Evolutionary conservation across 2,888 invertebrate genomes (phyloP).

Genomic region (Actias luna): DNA sequence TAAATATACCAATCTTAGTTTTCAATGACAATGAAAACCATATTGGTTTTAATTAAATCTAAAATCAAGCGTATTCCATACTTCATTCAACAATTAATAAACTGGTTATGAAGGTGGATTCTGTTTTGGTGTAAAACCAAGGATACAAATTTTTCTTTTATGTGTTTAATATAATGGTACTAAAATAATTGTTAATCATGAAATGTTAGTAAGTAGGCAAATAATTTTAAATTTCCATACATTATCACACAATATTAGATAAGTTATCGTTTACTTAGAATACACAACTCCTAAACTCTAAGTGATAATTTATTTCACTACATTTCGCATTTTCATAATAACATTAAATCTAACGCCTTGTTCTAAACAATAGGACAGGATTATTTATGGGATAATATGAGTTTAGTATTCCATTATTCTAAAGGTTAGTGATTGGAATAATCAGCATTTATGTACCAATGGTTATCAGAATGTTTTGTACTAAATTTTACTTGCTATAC

Average conservation of each 20-base stretch:
- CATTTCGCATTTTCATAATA: neutral
- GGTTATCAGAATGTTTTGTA: too few relatives aligned
- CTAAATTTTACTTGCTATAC: too few relatives aligned
- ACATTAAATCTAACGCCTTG: neutral
- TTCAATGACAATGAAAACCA: conserved; percentile 67
- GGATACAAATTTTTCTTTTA: too few relatives aligned
- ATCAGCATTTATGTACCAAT: too few relatives aligned
- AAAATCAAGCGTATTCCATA: neutral
- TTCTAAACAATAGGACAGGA: neutral
- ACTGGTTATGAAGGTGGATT: too few relatives aligned
- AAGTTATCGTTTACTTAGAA: neutral
- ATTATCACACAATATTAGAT: neutral
- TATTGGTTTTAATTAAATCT: conserved; percentile 44
- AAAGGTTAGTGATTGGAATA: neutral
- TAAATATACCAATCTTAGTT: conserved; percentile 57
- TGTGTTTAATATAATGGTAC: too few relatives aligned
- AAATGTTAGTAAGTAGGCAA: neutral
- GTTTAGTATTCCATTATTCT: neutral
- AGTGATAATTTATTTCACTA: conserved; percentile 3
- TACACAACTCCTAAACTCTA: neutral
- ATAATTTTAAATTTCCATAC: neutral
- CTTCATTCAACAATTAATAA: too few relatives aligned
- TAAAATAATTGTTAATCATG: neutral
- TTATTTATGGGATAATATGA: neutral
- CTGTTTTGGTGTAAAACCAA: too few relatives aligned